Evolutionary conservation across 1,140 invertebrate genomes (phyloP), one percentile per base, ranked within the genome.

Genomic region (Diorhabda carinulata): DNA sequence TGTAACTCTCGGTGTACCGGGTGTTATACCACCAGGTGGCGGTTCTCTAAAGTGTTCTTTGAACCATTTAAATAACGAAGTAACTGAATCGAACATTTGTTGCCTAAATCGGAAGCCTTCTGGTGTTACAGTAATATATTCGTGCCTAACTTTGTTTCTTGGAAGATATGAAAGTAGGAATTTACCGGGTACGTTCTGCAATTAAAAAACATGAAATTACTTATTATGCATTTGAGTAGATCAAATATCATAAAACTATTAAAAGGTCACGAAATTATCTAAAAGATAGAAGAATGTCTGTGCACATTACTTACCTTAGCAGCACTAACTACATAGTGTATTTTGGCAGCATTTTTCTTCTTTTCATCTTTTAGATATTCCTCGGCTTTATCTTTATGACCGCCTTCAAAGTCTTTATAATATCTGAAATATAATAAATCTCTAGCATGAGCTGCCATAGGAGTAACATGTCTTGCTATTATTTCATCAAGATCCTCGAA

Each of bases 401-500:
- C 91, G 57, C 86, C 85, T 45, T 89, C 86, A 8, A 88, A 83
- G 60, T 90, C 84, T 74, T 90, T 90, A 79, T 91, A 98, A 79
- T 98, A 98, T 78, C 96, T 97, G 80, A 97, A 98, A 40, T 90
- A 87, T 8, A 97, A 82, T 43, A 99, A 85, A 78, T 99, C 97
- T 1, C 95, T 86, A 2, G 94, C 95, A 78, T 92, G 91, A 0
- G 89, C 86, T 3, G 97, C 96, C 95, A 99, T 98, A 0, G 97
- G 98, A 72, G 93, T 96, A 4, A 99, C 90, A 81, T 98, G 89
- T 7, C 97, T 88, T 0, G 97, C 97, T 52, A 99, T 95, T 60
- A 99, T 99, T 91, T 99, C 98, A 83, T 99, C 98, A 9, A 99
- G 82, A 84, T 99, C 98, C 85, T 99, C 98, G 83, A 97, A 99